Evolutionary conservation across 2,113 vertebrate genomes (phyloP).

Genomic region (Labrus mixtus): DNA sequence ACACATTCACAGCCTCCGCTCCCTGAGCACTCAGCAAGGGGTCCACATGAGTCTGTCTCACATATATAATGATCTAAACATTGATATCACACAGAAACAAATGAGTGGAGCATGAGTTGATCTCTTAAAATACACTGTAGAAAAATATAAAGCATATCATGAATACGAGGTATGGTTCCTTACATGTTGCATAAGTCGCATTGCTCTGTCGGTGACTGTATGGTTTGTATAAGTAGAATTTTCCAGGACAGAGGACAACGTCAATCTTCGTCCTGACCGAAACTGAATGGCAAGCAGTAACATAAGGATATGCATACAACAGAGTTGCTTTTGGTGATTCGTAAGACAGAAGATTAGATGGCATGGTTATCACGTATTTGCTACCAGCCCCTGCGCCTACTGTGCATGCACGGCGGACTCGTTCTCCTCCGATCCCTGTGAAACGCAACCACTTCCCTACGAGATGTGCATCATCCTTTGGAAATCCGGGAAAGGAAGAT

Average conservation of each 20-base stretch:
- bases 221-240: conserved; percentile 62
- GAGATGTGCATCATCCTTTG: not conserved
- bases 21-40: conserved; percentile 39
- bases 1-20: conserved; percentile 53
- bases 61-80: conserved; percentile 61
- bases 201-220: fast-evolving
- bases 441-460: conserved; percentile 58
- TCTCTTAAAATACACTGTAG: too few relatives aligned
- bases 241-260: conserved; percentile 47
- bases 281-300: fast-evolving
- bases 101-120: not conserved
- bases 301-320: too few relatives aligned
- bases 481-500: not conserved
- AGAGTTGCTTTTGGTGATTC: too few relatives aligned
- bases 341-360: too few relatives aligned
- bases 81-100: not conserved
- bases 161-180: not conserved
- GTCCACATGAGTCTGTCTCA: conserved; percentile 51
- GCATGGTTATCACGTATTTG: fast-evolving
- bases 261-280: too few relatives aligned
- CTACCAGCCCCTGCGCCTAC: not conserved
- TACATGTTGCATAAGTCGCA: conserved; percentile 47
- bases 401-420: fast-evolving
- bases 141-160: not conserved
- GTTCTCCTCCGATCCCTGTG: conserved; percentile 37